A percentile compares a stretch with the other conserved stretches of the same genome.
Evolutionary conservation across 2,888 invertebrate genomes (phyloP).

Genomic region (Tipula confusa): DNA sequence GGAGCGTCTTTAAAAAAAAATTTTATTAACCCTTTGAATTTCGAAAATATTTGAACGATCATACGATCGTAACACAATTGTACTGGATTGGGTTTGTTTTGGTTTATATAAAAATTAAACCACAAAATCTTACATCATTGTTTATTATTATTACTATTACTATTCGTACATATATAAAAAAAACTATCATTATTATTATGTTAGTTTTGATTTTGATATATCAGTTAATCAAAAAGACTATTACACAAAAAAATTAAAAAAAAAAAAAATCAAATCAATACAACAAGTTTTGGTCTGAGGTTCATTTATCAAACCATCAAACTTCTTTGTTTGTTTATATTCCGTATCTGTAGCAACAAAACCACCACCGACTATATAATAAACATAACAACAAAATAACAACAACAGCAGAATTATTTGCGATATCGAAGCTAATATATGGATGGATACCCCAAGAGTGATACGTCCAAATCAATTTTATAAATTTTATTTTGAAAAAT

Average conservation of each 20-base stretch:
- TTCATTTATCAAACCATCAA: conserved; percentile 12
- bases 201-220: conserved; percentile 6
- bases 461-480: neutral
- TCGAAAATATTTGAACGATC: neutral
- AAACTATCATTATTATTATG: neutral
- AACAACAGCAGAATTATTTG: neutral
- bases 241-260: neutral
- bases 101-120: neutral
- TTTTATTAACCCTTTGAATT: neutral
- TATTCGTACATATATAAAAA: neutral
- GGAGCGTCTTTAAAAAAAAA: neutral
- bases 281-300: neutral
- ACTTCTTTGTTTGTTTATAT: conserved; percentile 6
- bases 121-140: conserved; percentile 1
- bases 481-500: neutral
- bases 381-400: neutral
- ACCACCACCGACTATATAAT: neutral
- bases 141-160: neutral
- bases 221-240: conserved; percentile 4
- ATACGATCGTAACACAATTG: neutral
- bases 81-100: neutral
- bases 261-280: neutral
- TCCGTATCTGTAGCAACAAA: neutral
- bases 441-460: neutral
- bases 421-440: neutral